Evolutionary conservation across 2,888 invertebrate genomes (phyloP), one percentile per base, ranked within the genome.

Genomic region (Platycnemis pennipes): DNA sequence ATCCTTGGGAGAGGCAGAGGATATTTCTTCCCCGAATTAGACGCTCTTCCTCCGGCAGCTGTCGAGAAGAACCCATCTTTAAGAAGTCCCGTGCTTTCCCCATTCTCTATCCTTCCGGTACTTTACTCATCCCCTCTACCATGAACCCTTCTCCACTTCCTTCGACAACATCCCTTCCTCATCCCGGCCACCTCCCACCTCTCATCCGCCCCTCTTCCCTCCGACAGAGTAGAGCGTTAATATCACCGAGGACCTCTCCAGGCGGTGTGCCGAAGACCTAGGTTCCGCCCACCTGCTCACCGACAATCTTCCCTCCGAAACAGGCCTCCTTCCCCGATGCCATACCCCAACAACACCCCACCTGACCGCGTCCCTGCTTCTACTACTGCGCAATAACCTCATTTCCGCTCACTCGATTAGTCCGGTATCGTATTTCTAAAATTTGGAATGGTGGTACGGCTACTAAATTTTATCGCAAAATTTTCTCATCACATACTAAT

Each of bases 81-180:
- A 37, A 31, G 77, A 11, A 77, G 22, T 13, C 77, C 77, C 16
- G 31, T 31, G 77, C 31, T 77, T 37, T 77, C 16, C 77, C 77
- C 37, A 77, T 77, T 37, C 77, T 77, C 77, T 13, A 77, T 77
- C 77, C 77, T 77, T 77, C 77, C 77, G 77, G 77, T 37, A 77
- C 77, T 77, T 77, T 77, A n/a, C 63, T 26, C 63, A 63, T 26
- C 22, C 63, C 63, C 53, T 13, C 53, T 53, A 63, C 63, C 37
- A 37, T 2, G 7, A 77, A 77, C 77, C 77, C 77, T 77, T 37
- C 77, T 16, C 77, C 37, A 77, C 77, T 77, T 77, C 77, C 77
- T 37, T 37, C 37, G 49, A 31, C 16, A 37, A 8, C 26, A 63
- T 16, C 26, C 37, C 77, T 77, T 37, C 37, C 26, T 63, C 7